Evolutionary conservation across 2,888 invertebrate species (phyloP).

Genomic region (Synanthedon andrenaeformis): DNA sequence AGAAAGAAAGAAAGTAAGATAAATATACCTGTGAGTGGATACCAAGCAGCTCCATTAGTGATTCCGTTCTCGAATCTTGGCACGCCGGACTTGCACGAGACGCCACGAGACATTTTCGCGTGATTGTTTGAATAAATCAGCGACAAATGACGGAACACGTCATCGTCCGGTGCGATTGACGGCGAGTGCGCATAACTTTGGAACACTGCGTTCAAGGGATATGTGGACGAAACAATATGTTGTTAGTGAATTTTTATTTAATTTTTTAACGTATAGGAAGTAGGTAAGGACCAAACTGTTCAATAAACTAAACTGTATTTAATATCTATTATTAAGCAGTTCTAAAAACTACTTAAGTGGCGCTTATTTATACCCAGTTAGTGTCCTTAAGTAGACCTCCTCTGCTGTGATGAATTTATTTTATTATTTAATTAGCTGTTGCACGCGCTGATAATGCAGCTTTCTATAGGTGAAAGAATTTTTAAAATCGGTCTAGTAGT

Average conservation of each 20-base stretch:
- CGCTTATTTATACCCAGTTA: too few species aligned
- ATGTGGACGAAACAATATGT: constrained; percentile 41
- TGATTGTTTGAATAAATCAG: constrained; percentile 88
- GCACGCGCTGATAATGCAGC: too few species aligned
- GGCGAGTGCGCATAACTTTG: constrained; percentile 86
- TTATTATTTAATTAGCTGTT: too few species aligned
- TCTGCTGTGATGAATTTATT: too few species aligned
- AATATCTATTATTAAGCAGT: background rate
- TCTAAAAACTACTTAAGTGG: too few species aligned
- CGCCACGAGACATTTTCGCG: constrained; percentile 87
- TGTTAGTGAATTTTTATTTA: constrained; percentile 5
- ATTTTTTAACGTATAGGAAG: constrained; percentile 1
- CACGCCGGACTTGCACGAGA: constrained; percentile 81
- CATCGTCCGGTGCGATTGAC: constrained; percentile 91
- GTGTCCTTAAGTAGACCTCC: too few species aligned
- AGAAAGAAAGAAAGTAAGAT: too few species aligned
- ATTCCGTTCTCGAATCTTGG: constrained; percentile 89
- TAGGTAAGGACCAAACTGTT: constrained; percentile 5
- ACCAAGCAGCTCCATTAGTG: constrained; percentile 96
- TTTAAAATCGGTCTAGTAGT: too few species aligned
- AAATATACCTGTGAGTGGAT: constrained; percentile 78
- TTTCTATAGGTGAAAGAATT: too few species aligned
- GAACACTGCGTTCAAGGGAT: constrained; percentile 81
- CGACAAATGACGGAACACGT: constrained; percentile 89
- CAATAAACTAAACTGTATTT: background rate